Evolutionary conservation across 2,797 vertebrate genomes (phyloP), one percentile per base, ranked within the genome.

Genomic region (Pangasius mekongensis): DNA sequence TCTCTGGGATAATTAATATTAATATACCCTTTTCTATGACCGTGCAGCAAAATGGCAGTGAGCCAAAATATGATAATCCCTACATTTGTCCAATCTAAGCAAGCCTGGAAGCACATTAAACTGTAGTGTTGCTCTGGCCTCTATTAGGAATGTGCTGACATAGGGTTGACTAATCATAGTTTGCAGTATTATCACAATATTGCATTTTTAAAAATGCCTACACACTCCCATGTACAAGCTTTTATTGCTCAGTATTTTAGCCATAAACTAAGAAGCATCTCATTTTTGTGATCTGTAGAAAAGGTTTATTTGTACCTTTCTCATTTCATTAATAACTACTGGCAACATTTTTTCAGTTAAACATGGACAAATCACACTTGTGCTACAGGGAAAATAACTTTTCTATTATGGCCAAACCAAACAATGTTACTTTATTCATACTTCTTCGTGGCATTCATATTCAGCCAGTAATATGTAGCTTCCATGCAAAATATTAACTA

Each of bases 61-160:
- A 83, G 16, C 62, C 82, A 84, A 52, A 52, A 52, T 43, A 33
- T 52, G 43, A 66, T 67, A 67, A 83, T 83, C 80, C 39, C 58
- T 83, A 27, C 36, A 67, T 84, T 67, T 67, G 27, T 84, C 27
- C n/a, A 83, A 49, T 83, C 43, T 52, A 54, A 33, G 7, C 9
- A 84, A 67, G 43, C 43, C n/a, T 84, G 20, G 18, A 52, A 22
- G n/a, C 16, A 69, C 62, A 66, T 83, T 49, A 66, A 20, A 83
- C 56, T 82, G 36, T 20, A 43, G 24, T 18, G 58, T 56, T 30
- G 27, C 43, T 52, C 43, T 52, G 82, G 18, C n/a, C 43, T 54
- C 64, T 3, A 33, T 64, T 43, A 67, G 43, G 62, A 84, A 49
- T 67, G 62, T 67, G 82, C 82, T 66, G 60, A 49, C 43, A 24